These are phyloP conservation scores for Ploceus nigricollis DNA, from an alignment of 2,113 vertebrate species.

Conservation along the genomic window DNA sequence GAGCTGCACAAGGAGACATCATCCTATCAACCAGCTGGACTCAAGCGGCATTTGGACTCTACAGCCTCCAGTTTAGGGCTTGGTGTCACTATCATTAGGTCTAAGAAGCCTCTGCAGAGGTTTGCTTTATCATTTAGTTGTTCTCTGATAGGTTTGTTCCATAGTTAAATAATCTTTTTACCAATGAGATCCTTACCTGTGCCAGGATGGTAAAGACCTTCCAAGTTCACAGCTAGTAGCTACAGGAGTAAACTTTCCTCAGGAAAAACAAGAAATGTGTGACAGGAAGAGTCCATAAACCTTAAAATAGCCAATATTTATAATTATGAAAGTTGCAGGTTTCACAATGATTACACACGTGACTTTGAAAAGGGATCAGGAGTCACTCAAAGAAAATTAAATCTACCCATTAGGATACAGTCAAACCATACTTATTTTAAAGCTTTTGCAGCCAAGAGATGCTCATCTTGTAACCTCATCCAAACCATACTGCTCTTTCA, in stretches of 20 bases:
- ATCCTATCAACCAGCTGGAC: background rate
- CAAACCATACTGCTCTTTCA: background rate
- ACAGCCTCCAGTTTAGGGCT: background rate
- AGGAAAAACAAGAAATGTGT: background rate
- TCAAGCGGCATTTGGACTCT: background rate
- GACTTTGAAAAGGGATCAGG: constrained; percentile 24
- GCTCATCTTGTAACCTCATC: background rate
- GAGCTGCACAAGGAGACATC: background rate
- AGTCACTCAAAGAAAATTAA: background rate
- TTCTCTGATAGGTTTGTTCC: background rate
- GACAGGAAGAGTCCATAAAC: constrained; percentile 4
- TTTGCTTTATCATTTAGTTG: background rate
- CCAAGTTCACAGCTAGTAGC: background rate
- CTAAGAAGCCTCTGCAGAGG: background rate
- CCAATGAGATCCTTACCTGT: background rate
- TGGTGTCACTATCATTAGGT: background rate
- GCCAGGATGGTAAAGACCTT: background rate
- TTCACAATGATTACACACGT: constrained; percentile 36
- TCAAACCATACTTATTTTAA: background rate
- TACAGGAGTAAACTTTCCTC: background rate
- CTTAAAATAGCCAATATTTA: constrained; percentile 32
- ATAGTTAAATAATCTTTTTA: background rate
- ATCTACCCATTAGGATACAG: background rate
- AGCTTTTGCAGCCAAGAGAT: background rate
- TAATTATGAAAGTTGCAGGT: constrained; percentile 29